Percentiles rank a stretch among this genome's conserved stretches.
phyloP scores from a whole-genome alignment of 2,888 invertebrate species.

The Petrolisthes cinctipes region DNA sequence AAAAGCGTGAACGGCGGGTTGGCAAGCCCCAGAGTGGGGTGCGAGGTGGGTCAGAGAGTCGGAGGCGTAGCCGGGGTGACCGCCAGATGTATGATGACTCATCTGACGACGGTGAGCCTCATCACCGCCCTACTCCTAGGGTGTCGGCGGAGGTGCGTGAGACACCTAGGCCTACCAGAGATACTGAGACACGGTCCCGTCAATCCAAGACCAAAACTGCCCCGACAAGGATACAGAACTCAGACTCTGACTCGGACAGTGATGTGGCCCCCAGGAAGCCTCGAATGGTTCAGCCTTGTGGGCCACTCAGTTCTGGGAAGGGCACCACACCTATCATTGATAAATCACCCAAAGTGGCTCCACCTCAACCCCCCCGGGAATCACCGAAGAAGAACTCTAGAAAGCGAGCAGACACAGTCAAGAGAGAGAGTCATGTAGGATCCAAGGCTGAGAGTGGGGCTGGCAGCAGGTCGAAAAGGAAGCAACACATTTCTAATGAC shows the following conservation, averaged over 20 bases:
- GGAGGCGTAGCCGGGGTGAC: conserved; percentile 10
- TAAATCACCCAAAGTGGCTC: conserved; percentile 30
- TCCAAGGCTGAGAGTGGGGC: conserved; percentile 43
- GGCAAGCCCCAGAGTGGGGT: conserved; percentile 31
- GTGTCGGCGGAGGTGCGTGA: conserved; percentile 21
- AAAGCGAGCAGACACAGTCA: conserved; percentile 30
- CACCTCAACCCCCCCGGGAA: conserved; percentile 18
- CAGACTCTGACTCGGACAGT: conserved; percentile 39
- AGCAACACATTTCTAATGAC: conserved; percentile 25
- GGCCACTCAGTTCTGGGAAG: conserved; percentile 21
- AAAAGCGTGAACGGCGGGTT: conserved; percentile 21
- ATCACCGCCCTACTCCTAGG: conserved; percentile 34
- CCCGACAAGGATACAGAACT: background rate
- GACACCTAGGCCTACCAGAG: conserved; percentile 30
- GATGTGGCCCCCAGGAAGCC: conserved; percentile 20
- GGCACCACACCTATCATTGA: conserved; percentile 28
- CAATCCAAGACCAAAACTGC: conserved; percentile 11
- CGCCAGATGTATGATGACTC: conserved; percentile 35
- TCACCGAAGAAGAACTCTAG: conserved; percentile 26
- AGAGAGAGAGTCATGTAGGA: conserved; percentile 36
- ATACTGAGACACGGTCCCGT: conserved; percentile 2
- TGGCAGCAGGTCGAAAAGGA: background rate
- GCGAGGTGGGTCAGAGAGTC: conserved; percentile 17
- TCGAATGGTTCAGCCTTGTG: conserved; percentile 14
- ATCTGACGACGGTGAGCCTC: conserved; percentile 39